Conservation (phyloP, 2,888 invertebrate genomes). For the Globia sparganii region DNA sequence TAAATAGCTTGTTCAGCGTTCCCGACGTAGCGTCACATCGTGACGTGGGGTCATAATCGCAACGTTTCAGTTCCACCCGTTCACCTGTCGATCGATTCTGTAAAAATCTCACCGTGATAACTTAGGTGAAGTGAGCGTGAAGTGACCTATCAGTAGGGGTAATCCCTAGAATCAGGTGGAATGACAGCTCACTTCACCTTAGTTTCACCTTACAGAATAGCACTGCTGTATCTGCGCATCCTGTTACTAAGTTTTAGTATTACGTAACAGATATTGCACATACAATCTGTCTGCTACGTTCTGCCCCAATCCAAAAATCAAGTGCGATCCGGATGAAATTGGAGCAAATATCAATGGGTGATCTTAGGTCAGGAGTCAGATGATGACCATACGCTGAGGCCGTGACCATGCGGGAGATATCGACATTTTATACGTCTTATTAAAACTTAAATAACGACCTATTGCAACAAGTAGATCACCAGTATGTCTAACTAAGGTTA, state of each 20-base stretch:
- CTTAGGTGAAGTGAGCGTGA: no score
- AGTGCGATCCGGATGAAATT: conserved; percentile 75
- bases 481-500: neutral
- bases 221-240: neutral
- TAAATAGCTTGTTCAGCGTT: neutral
- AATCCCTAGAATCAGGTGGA: no score
- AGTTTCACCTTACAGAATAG: no score
- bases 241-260: conserved; percentile 5
- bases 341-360: conserved; percentile 71
- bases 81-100: no score
- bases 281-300: conserved; percentile 38
- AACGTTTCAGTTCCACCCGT: neutral
- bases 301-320: conserved; percentile 62
- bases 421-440: conserved; percentile 38
- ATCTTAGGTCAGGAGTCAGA: conserved; percentile 66
- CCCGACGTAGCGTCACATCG: neutral
- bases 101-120: no score
- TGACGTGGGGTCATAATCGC: neutral
- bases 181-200: no score
- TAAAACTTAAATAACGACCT: conserved; percentile 12
- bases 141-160: no score
- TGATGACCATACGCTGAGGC: conserved; percentile 58
- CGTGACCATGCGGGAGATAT: conserved; percentile 54
- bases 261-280: conserved; percentile 44
- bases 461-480: conserved; percentile 9